These are phyloP conservation scores for Oophaga pumilio DNA, from an alignment of 2,113 vertebrate genomes.

Conservation along the genomic window DNA sequence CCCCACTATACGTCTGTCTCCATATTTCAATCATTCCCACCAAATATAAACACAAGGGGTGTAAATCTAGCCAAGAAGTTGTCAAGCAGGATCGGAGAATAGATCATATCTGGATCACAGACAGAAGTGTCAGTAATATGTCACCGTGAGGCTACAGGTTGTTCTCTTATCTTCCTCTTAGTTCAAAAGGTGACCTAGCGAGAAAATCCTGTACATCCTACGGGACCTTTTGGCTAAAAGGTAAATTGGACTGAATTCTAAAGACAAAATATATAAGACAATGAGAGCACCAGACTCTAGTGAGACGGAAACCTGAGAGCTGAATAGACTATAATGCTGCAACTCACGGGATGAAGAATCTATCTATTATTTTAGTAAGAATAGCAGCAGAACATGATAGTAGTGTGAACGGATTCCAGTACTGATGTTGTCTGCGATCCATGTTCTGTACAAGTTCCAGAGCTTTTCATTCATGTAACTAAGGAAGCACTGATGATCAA, in stretches of 20 bases:
- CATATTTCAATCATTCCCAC: too few species aligned
- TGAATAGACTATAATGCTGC: constrained; percentile 54
- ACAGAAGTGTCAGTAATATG: not conserved
- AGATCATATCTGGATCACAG: not conserved
- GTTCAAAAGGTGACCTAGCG: constrained; percentile 6
- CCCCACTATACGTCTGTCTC: too few species aligned
- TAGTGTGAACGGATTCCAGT: constrained; percentile 59
- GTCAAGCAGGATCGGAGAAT: too few species aligned
- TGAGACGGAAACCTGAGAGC: constrained; percentile 62
- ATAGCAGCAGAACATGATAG: constrained; percentile 60
- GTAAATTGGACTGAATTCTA: constrained; percentile 62
- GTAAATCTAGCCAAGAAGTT: too few species aligned
- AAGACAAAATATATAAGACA: constrained; percentile 59
- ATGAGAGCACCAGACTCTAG: constrained; percentile 25
- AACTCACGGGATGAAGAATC: constrained; percentile 61
- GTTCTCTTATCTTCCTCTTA: not conserved
- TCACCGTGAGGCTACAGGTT: not conserved
- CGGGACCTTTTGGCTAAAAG: constrained; percentile 21
- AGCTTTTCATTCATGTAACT: constrained; percentile 16
- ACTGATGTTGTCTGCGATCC: constrained; percentile 61
- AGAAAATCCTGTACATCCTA: constrained; percentile 21
- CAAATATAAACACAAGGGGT: too few species aligned
- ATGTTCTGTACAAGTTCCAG: not conserved
- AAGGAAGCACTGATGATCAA: not conserved
- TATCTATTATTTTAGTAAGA: constrained; percentile 64